Evolutionary conservation across 2,797 vertebrate genomes (phyloP), one percentile per base, ranked within the genome.

Genomic region (Manis pentadactyla): DNA sequence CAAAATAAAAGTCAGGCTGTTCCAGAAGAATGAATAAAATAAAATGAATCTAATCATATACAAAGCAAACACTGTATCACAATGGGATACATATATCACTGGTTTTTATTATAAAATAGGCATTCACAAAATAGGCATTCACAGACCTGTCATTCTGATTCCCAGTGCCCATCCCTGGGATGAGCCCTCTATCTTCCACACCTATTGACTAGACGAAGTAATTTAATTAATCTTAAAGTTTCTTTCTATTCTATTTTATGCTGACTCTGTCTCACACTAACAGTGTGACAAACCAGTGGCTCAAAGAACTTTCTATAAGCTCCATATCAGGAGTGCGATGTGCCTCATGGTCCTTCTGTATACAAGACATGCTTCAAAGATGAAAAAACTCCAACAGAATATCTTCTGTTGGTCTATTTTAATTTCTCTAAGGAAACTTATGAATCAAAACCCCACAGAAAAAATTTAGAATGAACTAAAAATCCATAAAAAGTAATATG

Each of bases 1-100:
- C 23, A 75, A 51, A 82, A 5, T 75, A 87, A 96, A 97, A 93
- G 0, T 7, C 9, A 77, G 11, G 3, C 17, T 90, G 34, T 81
- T 77, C 9, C 23, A 94, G 25, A 83, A 92, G 77, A 15, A 63
- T 46, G 8, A 88, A 86, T 81, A 88, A 71, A 93, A 69, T 78
- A 83, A 87, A 87, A 84, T 81, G 34, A 84, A 69, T 85, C 5
- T 63, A 81, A 27, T 66, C 42, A 79, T 19, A 66, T 63, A 66
- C 59, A 87, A 75, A 75, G 25, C 31, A 63, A 95, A 61, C 2
- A 75, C 7, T 39, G 12, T 34, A 18, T 11, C 12, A 25, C 68
- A 81, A 83, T 27, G 17, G 23, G 84, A 90, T 74, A 71, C 4
- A 85, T 31, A 29, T 77, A 66, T 86, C 39, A 85, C 23, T 53